These are phyloP conservation scores for Drosophila aldrichi DNA, from an alignment of 2,888 invertebrate genomes.

Conservation along the genomic window DNA sequence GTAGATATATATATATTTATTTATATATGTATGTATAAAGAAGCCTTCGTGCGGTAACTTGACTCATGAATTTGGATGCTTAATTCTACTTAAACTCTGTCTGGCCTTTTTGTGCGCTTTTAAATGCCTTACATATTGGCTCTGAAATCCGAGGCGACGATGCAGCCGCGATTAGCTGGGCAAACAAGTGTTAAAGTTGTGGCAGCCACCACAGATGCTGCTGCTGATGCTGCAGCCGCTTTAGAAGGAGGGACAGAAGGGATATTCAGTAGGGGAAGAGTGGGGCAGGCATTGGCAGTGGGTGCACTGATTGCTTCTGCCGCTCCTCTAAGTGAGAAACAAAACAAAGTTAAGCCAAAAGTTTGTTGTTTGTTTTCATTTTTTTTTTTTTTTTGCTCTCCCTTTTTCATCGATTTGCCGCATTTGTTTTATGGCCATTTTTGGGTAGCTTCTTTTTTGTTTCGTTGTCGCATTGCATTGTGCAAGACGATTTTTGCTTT, in stretches of 20 bases:
- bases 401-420: slow-evolving; percentile 56
- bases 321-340: slow-evolving; percentile 72
- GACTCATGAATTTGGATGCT: slow-evolving; percentile 81
- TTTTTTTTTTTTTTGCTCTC: slow-evolving; percentile 25
- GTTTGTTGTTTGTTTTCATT: slow-evolving; percentile 10
- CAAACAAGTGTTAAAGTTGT: slow-evolving; percentile 80
- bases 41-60: slow-evolving; percentile 68
- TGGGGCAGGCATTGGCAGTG: slow-evolving; percentile 40
- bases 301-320: slow-evolving; percentile 68
- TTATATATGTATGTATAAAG: slow-evolving; percentile 45
- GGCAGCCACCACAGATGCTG: slow-evolving; percentile 50
- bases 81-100: slow-evolving; percentile 76
- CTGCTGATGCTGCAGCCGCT: slow-evolving; percentile 12
- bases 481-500: slow-evolving; percentile 57
- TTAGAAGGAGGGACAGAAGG: background rate
- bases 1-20: background rate
- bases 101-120: slow-evolving; percentile 57
- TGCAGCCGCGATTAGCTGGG: slow-evolving; percentile 71
- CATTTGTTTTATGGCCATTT: slow-evolving; percentile 71
- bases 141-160: slow-evolving; percentile 56
- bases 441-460: slow-evolving; percentile 76
- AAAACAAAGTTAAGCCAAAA: slow-evolving; percentile 51
- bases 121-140: slow-evolving; percentile 64
- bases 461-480: slow-evolving; percentile 58
- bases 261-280: background rate